A percentile compares a stretch with the other conserved stretches of the same genome.
Conservation (phyloP, 2,797 vertebrate genomes). For the Varecia variegata region DNA sequence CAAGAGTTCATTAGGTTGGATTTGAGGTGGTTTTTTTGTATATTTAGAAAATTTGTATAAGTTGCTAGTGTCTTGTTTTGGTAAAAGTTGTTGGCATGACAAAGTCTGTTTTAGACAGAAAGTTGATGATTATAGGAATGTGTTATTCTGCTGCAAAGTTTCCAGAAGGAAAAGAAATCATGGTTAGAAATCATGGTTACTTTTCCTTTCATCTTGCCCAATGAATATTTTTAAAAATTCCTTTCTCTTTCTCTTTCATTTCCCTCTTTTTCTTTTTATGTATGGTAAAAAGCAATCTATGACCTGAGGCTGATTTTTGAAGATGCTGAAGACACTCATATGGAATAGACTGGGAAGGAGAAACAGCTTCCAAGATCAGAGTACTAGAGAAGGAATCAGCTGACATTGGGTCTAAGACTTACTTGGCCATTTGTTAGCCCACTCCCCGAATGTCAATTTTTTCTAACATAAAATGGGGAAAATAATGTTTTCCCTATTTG, state of each 20-base stretch:
- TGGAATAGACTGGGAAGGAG: too few species aligned
- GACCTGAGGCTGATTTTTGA: neutral
- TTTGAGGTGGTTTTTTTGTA: neutral
- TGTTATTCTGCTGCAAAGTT: neutral
- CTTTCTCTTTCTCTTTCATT: neutral
- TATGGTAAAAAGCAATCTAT: neutral
- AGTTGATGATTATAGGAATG: neutral
- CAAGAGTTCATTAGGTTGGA: neutral
- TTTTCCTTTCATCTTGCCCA: neutral
- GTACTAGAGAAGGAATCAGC: neutral
- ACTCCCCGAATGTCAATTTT: neutral
- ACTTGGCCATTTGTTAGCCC: neutral
- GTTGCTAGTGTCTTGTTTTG: neutral
- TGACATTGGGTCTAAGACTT: neutral
- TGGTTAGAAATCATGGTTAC: neutral
- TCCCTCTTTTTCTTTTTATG: neutral
- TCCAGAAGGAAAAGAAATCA: neutral
- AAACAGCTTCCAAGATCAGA: neutral
- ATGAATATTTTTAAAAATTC: neutral
- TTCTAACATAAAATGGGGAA: neutral
- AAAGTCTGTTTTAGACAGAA: neutral
- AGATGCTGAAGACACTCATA: neutral
- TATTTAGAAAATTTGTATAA: neutral
- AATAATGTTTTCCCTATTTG: neutral
- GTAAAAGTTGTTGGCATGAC: neutral